Base-by-base conservation (phyloP, 2,888 invertebrate genomes). In the Sesia bembeciformis region DNA sequence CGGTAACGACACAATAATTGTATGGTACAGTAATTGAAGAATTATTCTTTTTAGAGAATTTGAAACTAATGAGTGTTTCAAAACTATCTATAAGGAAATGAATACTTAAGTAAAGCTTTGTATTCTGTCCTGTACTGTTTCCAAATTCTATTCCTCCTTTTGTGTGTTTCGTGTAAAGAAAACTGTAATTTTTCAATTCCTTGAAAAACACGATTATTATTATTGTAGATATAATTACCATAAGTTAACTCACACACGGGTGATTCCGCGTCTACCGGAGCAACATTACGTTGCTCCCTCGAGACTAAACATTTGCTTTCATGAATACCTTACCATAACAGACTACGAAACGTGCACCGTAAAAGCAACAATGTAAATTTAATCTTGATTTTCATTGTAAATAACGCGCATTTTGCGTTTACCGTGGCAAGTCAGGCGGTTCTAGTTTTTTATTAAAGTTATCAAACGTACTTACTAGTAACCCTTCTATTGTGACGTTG, bases 301-400 rank as follows among this genome's bases (percentile, higher is more conserved):
- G 79, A 79, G 83, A 80, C 76, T 67, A 76, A 83, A 78, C 82
- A 80, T 80, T 84, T 78, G 75, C 80, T 78, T 79, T 84, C 83
- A 84, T 84, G 87, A 84, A 86, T 86, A 82, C 81, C 79, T 80
- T 84, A 82, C 76, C 81, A 83, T 79, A 83, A 81, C 82, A 82
- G 77, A 81, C 62, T 59, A 61, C 67, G 65, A 5, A 72, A 70
- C 70, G 65, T 70, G 68, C 70, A 66, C 67, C 67, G 66, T 76
- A 78, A 78, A 79, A 76, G 77, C 79, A 78, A 82, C 84, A 82
- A 81, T 84, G 84, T 81, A 84, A 83, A 83, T 84, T 84, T 85
- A 81, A 84, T 83, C 81, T 79, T 73, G 73, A 77, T 77, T 78
- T 74, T 72, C 72, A 70, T 74, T 76, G 70, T 76, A 76, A 76